Evolutionary conservation across 2,113 vertebrate species (phyloP).

Genomic region (Gasterosteus aculeatus): DNA sequence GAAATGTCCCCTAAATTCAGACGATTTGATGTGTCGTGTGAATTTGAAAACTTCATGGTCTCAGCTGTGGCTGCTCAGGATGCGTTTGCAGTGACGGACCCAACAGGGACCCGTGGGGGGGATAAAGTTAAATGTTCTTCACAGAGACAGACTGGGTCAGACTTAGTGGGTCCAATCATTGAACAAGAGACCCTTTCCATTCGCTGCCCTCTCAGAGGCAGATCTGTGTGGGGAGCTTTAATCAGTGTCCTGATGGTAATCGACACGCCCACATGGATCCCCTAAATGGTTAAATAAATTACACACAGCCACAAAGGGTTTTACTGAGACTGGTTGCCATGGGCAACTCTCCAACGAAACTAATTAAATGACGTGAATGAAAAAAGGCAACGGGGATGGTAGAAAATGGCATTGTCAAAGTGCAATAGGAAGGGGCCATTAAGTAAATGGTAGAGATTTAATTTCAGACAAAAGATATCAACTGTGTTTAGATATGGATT

Average conservation of each 20-base stretch:
- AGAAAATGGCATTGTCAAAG: conserved; percentile 39
- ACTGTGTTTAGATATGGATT: conserved; percentile 9
- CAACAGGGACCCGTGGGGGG: too few species aligned
- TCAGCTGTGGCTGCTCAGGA: not conserved
- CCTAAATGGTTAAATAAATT: conserved; percentile 70
- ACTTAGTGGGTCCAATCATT: conserved; percentile 51
- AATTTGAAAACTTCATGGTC: not conserved
- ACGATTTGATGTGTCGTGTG: not conserved
- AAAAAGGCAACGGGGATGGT: conserved; percentile 22
- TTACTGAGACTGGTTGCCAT: conserved; percentile 41
- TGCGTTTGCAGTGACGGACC: conserved; percentile 2
- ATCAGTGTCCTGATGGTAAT: conserved; percentile 71
- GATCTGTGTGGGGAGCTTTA: conserved; percentile 68
- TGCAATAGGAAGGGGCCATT: not conserved
- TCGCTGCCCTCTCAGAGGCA: conserved; percentile 46
- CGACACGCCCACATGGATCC: conserved; percentile 67
- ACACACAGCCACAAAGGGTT: conserved; percentile 52
- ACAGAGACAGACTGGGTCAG: conserved; percentile 34
- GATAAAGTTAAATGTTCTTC: too few species aligned
- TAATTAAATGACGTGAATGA: conserved; percentile 56
- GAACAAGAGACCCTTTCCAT: conserved; percentile 61
- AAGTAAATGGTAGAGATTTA: conserved; percentile 27
- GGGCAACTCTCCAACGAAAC: conserved; percentile 65
- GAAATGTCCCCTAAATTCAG: not conserved
- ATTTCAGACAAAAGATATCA: conserved; percentile 10